Evolutionary conservation across 2,797 vertebrate species (phyloP).

Genomic region (Macrochelys suwanniensis): DNA sequence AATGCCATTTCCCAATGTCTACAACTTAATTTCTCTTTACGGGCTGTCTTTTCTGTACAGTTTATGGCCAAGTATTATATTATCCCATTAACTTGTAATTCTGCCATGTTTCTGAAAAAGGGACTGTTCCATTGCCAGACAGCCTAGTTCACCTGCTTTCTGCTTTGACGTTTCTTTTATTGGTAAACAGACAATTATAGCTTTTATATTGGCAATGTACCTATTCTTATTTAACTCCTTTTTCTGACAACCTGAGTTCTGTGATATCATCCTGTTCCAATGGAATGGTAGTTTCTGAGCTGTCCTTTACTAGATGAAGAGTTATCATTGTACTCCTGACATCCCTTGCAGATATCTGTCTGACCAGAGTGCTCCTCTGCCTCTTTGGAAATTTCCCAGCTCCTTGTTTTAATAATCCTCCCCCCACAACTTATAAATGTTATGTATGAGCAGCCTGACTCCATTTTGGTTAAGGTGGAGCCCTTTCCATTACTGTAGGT

Average conservation of each 20-base stretch:
- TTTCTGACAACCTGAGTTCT: background rate
- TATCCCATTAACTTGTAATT: background rate
- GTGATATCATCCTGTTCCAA: background rate
- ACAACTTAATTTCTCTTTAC: background rate
- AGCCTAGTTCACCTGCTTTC: background rate
- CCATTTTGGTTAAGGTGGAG: background rate
- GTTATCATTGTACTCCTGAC: background rate
- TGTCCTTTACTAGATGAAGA: background rate
- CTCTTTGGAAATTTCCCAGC: background rate
- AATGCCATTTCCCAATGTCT: background rate
- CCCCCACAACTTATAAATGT: background rate
- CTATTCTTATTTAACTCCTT: background rate
- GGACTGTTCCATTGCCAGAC: background rate
- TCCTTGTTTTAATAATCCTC: background rate
- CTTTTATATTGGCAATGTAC: accelerated
- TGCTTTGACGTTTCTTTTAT: background rate
- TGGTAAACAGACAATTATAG: accelerated
- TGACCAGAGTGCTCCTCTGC: background rate
- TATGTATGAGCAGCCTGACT: background rate
- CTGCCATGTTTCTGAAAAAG: background rate
- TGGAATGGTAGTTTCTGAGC: background rate
- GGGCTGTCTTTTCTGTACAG: background rate
- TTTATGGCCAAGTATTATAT: background rate
- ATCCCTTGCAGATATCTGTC: background rate
- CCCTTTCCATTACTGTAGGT: background rate